Evolutionary conservation across 2,113 vertebrate species (phyloP).

Genomic region (Dendropsophus ebraccatus): DNA sequence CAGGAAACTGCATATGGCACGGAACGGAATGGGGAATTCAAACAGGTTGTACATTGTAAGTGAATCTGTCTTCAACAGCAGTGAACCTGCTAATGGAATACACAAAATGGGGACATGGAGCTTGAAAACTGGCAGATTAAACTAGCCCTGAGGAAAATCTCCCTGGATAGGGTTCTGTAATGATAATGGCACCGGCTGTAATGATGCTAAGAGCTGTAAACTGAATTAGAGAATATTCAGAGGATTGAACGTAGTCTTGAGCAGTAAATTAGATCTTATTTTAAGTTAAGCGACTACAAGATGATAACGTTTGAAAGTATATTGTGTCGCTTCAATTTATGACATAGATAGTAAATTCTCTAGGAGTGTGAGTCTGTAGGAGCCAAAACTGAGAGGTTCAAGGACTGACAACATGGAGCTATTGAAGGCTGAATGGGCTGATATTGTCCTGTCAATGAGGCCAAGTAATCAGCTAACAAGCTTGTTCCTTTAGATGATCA

Average conservation of each 20-base stretch:
- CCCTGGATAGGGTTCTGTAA: constrained; percentile 60
- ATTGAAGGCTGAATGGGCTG: no score
- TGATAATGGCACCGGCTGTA: constrained; percentile 61
- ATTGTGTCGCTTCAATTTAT: not conserved
- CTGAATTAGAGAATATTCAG: constrained; percentile 61
- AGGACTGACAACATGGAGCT: no score
- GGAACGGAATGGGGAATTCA: constrained; percentile 60
- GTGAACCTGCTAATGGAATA: constrained; percentile 65
- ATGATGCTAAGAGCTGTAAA: constrained; percentile 59
- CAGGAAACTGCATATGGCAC: constrained; percentile 63
- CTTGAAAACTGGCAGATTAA: constrained; percentile 66
- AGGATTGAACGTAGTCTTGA: constrained; percentile 39
- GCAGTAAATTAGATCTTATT: constrained; percentile 57
- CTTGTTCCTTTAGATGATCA: no score
- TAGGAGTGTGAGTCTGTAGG: not conserved
- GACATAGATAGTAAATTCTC: not conserved
- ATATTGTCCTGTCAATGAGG: no score
- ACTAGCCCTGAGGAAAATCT: constrained; percentile 61
- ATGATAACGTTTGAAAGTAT: constrained; percentile 25
- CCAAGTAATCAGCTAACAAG: no score
- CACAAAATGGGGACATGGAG: constrained; percentile 60
- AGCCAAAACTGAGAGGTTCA: not conserved
- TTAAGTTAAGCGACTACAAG: constrained; percentile 52
- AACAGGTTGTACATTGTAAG: constrained; percentile 63
- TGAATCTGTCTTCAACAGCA: constrained; percentile 64